Base-by-base conservation (phyloP, 1,140 invertebrate species). In the Papilio glaucus region DNA sequence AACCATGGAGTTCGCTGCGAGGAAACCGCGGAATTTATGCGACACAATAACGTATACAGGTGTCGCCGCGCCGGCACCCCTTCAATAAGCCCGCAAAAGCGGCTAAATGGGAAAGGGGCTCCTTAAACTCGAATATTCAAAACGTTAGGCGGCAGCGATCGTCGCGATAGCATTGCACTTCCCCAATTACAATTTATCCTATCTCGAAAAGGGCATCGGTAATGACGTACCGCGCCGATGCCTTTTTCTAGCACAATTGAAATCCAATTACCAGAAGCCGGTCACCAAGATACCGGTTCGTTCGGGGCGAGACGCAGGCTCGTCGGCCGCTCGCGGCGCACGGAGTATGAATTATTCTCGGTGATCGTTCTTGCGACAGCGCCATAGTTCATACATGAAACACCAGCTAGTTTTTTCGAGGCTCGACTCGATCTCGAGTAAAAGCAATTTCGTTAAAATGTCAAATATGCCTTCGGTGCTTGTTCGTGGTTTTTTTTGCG, bases 331-430 rank as follows among this genome's bases (percentile, higher is more conserved):
- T 93, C 89, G 88, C 89, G 87, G 91, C 91, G 90, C 88, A 88
- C 86, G 79, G 89, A 93, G 92, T 91, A 94, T 94, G 89, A 94
- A 93, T 93, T 93, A 93, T 93, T 93, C 91, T 79, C 80, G 74
- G 77, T 87, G 86, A 90, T 91, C 90, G 90, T 91, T 91, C 88
- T 88, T 89, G 86, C 83, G 80, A 79, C 79, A 80, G 79, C 85
- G 83, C 87, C 90, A 92, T 93, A 91, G 90, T 93, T 94, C 91
- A 93, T 92, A 93, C 91, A 92, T 93, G 90, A 93, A 90, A 83
- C 79, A 86, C 83, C 83, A 88, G 86, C 89, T 92, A 90, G 85
- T 89, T 92, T 91, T 90, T 92, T 85, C 79, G 77, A 79, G 75
- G 73, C 76, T 80, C 75, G 75, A 72, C 79, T 78, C 80, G 74